phyloP scores from a whole-genome alignment of 2,797 vertebrate genomes.

The Hippocampus kuda region DNA sequence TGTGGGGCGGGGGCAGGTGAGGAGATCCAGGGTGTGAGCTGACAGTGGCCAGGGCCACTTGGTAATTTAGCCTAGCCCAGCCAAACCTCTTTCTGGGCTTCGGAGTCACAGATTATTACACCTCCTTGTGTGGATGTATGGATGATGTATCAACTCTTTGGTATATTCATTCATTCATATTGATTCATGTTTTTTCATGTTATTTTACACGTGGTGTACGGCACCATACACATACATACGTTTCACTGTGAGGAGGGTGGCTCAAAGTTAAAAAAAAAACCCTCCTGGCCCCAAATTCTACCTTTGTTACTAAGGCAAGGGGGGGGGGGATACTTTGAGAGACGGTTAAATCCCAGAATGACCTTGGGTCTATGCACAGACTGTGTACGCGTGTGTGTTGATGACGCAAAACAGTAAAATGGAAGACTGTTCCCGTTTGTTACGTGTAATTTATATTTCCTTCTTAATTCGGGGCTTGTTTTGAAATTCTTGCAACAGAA shows the following conservation, averaged over 20 bases:
- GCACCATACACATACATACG: neutral
- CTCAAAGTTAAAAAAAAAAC: neutral
- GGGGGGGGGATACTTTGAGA: neutral
- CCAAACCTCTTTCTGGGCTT: neutral
- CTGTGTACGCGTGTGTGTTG: conserved; percentile 16
- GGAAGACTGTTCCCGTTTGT: conserved; percentile 39
- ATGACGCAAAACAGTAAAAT: conserved; percentile 23
- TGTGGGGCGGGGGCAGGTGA: neutral
- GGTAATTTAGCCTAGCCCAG: neutral
- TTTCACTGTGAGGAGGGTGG: neutral
- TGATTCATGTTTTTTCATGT: neutral
- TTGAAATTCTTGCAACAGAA: conserved; percentile 45
- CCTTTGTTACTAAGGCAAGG: conserved; percentile 52
- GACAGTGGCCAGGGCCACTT: neutral
- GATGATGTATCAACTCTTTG: no score
- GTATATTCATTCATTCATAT: no score
- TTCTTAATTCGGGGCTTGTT: conserved; percentile 5
- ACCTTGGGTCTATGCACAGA: conserved; percentile 57
- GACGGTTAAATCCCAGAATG: conserved; percentile 15
- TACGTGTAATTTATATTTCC: conserved; percentile 61
- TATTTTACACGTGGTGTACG: neutral
- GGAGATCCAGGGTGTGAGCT: neutral
- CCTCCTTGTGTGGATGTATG: neutral
- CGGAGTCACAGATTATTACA: neutral
- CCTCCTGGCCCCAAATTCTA: conserved; percentile 28